Evolutionary conservation across 2,113 vertebrate genomes (phyloP), one percentile per base, ranked within the genome.

Genomic region (Scalopus aquaticus): DNA sequence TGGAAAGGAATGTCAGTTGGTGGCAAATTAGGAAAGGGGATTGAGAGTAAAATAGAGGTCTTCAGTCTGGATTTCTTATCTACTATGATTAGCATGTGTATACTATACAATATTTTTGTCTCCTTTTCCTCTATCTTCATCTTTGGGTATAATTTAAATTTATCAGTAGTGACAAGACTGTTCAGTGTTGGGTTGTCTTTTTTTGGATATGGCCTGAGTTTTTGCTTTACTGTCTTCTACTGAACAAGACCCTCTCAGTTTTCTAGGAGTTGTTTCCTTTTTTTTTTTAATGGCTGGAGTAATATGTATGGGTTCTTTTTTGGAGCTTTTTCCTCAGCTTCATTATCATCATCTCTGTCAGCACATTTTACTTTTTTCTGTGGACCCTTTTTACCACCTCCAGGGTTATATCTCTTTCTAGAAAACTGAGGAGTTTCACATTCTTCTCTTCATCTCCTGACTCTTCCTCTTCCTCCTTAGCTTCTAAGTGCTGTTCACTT

Each of bases 141-240:
- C 64, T 87, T 93, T 88, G 65, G 42, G 54, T 28, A 83, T 62
- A 54, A 20, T 88, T 87, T 82, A 82, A 62, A 28, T 62, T n/a
- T n/a, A 32, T 15, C 30, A 15, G 9, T 65, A 32, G 64, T 65
- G 64, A 30, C 42, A 88, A 70, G 94, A 64, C 51, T 54, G 30
- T 88, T 88, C 70, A 70, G 26, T n/a, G n/a, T n/a, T n/a, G n/a
- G n/a, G n/a, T n/a, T 19, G 4, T 35, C 28, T 99, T 99, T 99
- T 95, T 99, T 98, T 69, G 98, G 4, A 0, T 93, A 92, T 0
- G 98, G 98, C 97, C 80, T 98, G 96, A 93, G 99, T 98, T 98
- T 99, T 99, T 92, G 97, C 96, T 97, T 99, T 99, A 0, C 99
- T 96, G 90, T 99, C 98, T 49, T 98, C 97, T 78, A 98, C 0